phyloP scores from a whole-genome alignment of 2,888 invertebrate species.

The Drosophila basisetae region DNA sequence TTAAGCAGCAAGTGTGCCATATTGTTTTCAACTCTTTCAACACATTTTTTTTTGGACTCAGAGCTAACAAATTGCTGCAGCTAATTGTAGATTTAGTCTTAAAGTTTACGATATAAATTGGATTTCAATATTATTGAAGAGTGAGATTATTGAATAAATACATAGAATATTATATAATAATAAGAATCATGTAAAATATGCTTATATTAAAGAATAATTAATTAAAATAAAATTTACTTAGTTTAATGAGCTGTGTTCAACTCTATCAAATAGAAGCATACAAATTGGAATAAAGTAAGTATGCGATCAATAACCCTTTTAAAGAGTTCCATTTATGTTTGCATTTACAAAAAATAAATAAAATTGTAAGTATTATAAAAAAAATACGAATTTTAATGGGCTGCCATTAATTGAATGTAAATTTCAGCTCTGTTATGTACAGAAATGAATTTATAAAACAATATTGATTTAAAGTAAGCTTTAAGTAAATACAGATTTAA shows the following conservation, averaged over 20 bases:
- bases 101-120: background rate
- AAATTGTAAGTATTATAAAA: background rate
- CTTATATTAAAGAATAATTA: background rate
- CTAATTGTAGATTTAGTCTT: background rate
- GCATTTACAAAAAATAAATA: background rate
- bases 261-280: background rate
- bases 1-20: slow-evolving; percentile 43
- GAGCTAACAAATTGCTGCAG: background rate
- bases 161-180: background rate
- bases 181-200: background rate
- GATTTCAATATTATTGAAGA: background rate
- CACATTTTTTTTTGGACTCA: background rate
- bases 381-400: slow-evolving; percentile 1
- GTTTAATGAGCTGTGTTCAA: background rate
- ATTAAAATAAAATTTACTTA: background rate
- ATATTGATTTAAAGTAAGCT: slow-evolving; percentile 14
- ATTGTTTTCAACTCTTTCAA: slow-evolving; percentile 7
- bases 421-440: background rate
- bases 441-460: slow-evolving; percentile 2
- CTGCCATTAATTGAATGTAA: slow-evolving; percentile 25
- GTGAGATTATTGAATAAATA: background rate
- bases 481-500: slow-evolving; percentile 27
- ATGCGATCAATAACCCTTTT: background rate
- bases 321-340: background rate
- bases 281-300: background rate